These are phyloP conservation scores for Pristionchus exspectatus DNA, from an alignment of 2,888 invertebrate genomes.

Conservation along the genomic window DNA sequence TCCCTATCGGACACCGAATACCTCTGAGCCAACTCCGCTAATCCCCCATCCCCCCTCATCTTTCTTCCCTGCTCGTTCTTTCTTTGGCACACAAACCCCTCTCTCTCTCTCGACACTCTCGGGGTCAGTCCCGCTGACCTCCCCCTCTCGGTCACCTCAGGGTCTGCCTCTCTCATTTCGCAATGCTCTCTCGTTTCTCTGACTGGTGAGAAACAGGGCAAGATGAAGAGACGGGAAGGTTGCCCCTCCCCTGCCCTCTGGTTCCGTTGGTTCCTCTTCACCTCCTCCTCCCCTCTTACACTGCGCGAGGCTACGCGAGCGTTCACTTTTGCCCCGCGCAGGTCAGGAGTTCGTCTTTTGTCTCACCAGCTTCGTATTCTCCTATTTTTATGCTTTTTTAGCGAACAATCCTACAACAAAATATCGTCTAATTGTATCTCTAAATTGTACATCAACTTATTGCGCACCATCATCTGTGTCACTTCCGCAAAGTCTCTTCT, in stretches of 20 bases:
- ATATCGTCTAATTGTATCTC: no score
- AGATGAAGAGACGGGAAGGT: not conserved
- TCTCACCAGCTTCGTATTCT: not conserved
- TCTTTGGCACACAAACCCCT: constrained; percentile 15
- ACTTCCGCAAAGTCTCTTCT: no score
- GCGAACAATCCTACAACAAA: no score
- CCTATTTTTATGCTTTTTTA: not conserved
- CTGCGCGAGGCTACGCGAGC: not conserved
- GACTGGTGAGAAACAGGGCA: not conserved
- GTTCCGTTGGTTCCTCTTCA: not conserved
- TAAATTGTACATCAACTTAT: no score
- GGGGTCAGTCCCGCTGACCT: not conserved
- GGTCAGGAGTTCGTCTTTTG: not conserved
- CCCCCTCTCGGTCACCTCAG: not conserved
- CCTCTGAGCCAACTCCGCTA: not conserved
- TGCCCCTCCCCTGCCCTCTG: not conserved
- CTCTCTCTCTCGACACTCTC: not conserved
- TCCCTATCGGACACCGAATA: no score
- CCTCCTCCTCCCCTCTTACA: constrained; percentile 12
- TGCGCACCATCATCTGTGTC: no score
- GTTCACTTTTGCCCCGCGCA: not conserved
- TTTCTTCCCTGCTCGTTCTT: not conserved
- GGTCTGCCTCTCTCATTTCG: not conserved
- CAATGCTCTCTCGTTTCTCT: not conserved
- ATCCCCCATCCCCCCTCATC: not conserved